Evolutionary conservation across 2,113 vertebrate species (phyloP).

Genomic region (Cranoglanis bouderius): DNA sequence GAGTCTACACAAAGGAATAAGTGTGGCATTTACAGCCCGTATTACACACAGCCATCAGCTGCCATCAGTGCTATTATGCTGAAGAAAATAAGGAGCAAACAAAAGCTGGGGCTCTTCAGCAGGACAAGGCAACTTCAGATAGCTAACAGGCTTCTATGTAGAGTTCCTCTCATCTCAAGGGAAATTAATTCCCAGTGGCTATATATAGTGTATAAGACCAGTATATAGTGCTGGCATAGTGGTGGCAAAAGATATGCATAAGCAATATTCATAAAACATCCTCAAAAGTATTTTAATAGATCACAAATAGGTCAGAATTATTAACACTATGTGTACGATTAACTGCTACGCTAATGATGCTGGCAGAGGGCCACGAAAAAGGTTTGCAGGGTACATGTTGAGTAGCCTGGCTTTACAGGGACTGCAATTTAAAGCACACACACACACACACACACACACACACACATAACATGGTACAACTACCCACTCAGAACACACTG

Average conservation of each 20-base stretch:
- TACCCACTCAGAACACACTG: constrained; percentile 20
- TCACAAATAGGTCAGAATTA: neutral
- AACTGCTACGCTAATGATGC: neutral
- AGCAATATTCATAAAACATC: neutral
- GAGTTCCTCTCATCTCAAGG: neutral
- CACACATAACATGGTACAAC: constrained; percentile 14
- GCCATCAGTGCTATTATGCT: constrained; percentile 39
- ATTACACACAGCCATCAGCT: constrained; percentile 25
- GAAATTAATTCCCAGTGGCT: neutral
- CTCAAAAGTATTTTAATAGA: neutral
- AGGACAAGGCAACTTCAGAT: neutral
- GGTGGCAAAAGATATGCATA: neutral
- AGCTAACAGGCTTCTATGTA: neutral
- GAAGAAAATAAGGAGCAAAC: constrained; percentile 35
- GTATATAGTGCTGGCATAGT: neutral
- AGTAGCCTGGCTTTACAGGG: neutral
- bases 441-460: constrained; percentile 15
- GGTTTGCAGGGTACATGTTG: neutral
- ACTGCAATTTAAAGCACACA: neutral
- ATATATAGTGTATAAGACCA: neutral
- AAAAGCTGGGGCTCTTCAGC: neutral
- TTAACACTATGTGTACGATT: neutral
- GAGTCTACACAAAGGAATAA: constrained; percentile 36
- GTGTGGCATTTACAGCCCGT: constrained; percentile 35
- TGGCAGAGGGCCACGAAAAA: neutral